Conservation (phyloP, 1,140 invertebrate species). For the Diachasma alloeum region DNA sequence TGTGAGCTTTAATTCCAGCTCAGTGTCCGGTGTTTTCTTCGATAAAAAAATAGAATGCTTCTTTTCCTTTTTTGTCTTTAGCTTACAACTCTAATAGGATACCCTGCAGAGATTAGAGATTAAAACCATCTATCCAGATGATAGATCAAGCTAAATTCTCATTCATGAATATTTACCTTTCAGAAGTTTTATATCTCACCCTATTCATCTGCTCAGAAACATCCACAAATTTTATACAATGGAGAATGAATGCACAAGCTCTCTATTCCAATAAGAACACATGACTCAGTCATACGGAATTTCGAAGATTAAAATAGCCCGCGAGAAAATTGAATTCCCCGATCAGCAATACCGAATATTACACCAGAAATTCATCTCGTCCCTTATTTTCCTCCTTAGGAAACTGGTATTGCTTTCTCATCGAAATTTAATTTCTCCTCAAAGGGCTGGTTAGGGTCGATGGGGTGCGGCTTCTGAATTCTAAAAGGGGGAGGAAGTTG, state of each 20-base stretch:
- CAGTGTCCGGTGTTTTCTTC: too few relatives aligned
- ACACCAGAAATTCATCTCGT: not conserved
- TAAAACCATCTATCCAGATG: too few relatives aligned
- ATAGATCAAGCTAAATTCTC: too few relatives aligned
- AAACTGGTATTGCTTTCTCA: not conserved
- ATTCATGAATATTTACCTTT: too few relatives aligned
- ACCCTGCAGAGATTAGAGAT: too few relatives aligned
- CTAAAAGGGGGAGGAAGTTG: not conserved
- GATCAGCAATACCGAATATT: not conserved
- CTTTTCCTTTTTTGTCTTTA: too few relatives aligned
- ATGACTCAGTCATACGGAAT: not conserved
- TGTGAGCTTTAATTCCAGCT: too few relatives aligned
- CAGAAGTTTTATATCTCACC: too few relatives aligned
- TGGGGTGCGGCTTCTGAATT: not conserved
- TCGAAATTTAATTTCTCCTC: not conserved
- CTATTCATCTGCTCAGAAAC: too few relatives aligned
- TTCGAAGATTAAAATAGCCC: not conserved
- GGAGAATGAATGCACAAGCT: not conserved
- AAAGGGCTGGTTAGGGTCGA: not conserved
- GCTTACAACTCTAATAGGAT: too few relatives aligned
- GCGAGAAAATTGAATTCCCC: not conserved
- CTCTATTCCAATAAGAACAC: not conserved
- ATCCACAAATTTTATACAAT: too few relatives aligned
- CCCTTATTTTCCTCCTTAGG: not conserved
- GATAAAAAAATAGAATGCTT: too few relatives aligned